These are phyloP conservation scores for Sympetrum striolatum DNA, from an alignment of 2,888 invertebrate genomes.

Conservation along the genomic window DNA sequence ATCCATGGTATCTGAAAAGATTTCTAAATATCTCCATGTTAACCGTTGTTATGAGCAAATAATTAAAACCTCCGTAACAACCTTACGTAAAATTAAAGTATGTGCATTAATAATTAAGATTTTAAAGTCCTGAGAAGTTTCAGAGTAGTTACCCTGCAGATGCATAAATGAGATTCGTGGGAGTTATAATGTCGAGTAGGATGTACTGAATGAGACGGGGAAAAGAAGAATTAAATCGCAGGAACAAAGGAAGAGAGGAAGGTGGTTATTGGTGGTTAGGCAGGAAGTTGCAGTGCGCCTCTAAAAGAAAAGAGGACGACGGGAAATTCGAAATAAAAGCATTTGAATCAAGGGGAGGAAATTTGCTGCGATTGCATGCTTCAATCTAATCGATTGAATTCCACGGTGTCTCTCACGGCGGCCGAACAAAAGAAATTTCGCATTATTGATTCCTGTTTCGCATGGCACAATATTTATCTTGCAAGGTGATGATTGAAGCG, in stretches of 20 bases:
- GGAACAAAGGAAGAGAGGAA: not conserved
- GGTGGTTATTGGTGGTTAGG: not conserved
- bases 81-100: no score
- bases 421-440: no score
- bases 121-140: no score
- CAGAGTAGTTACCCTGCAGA: not conserved
- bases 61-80: no score
- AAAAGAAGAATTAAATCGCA: not conserved
- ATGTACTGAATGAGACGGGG: not conserved
- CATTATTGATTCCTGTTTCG: no score
- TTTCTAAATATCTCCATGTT: no score
- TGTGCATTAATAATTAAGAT: no score
- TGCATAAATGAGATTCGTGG: not conserved
- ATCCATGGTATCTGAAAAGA: no score
- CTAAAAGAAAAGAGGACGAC: not conserved
- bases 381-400: constrained; percentile 13
- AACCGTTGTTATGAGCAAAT: no score
- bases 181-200: not conserved
- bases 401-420: no score
- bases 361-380: not conserved
- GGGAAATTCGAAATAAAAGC: not conserved
- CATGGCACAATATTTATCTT: no score
- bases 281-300: constrained; percentile 14
- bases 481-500: no score
- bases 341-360: not conserved